Evolutionary conservation across 2,113 vertebrate species (phyloP).

Genomic region (Actinemys pallida): DNA sequence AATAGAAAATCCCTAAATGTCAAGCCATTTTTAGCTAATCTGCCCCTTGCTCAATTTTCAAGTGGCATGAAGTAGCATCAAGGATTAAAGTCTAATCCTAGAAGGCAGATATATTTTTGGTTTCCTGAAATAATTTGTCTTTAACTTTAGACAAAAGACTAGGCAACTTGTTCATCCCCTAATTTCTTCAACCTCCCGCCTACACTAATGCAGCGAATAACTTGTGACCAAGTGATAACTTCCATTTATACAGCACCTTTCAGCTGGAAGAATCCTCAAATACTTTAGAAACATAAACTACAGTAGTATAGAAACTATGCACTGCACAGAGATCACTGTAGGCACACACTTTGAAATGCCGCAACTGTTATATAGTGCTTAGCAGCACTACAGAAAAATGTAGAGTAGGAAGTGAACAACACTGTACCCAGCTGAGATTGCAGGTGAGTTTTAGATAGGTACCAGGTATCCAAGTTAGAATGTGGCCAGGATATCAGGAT

Average conservation of each 20-base stretch:
- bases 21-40: neutral
- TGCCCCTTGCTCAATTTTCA: neutral
- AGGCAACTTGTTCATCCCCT: neutral
- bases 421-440: neutral
- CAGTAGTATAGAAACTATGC: neutral
- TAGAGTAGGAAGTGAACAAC: neutral
- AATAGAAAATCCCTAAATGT: neutral
- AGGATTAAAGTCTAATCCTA: neutral
- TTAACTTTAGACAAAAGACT: neutral
- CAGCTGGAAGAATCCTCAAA: neutral
- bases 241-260: constrained; percentile 2
- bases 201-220: neutral
- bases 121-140: neutral
- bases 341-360: neutral
- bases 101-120: neutral
- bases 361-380: neutral
- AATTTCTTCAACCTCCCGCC: neutral
- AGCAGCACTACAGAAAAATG: neutral
- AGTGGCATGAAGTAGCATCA: neutral
- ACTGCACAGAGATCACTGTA: neutral
- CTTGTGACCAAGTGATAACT: neutral
- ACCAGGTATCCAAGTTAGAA: neutral
- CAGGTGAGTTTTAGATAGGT: neutral
- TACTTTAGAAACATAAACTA: neutral
- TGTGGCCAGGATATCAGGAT: neutral